Percentiles rank a stretch among this genome's conserved stretches.
phyloP scores from a whole-genome alignment of 2,797 vertebrate species.

The Orientallactaga sibirica region DNA sequence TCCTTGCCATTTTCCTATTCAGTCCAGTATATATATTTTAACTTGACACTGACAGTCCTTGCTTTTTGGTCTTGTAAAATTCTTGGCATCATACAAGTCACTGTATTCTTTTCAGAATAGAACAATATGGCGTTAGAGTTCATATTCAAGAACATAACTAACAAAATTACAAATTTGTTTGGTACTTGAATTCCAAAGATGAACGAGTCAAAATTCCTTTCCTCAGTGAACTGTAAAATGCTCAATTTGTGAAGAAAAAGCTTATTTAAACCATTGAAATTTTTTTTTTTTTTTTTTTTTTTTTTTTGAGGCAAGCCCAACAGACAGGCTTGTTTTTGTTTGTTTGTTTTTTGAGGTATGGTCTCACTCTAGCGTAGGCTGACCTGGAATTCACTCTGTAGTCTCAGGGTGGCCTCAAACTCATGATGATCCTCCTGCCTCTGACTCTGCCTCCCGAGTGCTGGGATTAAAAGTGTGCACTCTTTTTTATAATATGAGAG shows the following conservation, averaged over 20 bases:
- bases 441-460: too few species aligned
- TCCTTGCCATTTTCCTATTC: slow-evolving; percentile 40
- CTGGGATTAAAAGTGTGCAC: too few species aligned
- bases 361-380: too few species aligned
- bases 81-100: slow-evolving; percentile 15
- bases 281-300: background rate
- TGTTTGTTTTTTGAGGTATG: too few species aligned
- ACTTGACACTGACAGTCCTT: slow-evolving; percentile 6
- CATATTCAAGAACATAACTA: slow-evolving; percentile 3
- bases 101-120: slow-evolving; percentile 49
- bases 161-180: slow-evolving; percentile 44
- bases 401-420: too few species aligned
- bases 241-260: slow-evolving; percentile 18
- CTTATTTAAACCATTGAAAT: slow-evolving; percentile 39
- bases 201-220: slow-evolving; percentile 61
- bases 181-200: slow-evolving; percentile 41
- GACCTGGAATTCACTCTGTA: too few species aligned
- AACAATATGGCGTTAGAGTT: slow-evolving; percentile 55
- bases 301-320: too few species aligned
- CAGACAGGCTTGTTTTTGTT: too few species aligned
- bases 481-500: too few species aligned
- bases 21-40: slow-evolving; percentile 36
- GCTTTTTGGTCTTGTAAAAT: slow-evolving; percentile 37
- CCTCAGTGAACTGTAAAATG: slow-evolving; percentile 48
- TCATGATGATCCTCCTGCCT: too few species aligned